Evolutionary conservation across 2,797 vertebrate species (phyloP), one percentile per base, ranked within the genome.

Genomic region (Otolemur crassicaudatus): DNA sequence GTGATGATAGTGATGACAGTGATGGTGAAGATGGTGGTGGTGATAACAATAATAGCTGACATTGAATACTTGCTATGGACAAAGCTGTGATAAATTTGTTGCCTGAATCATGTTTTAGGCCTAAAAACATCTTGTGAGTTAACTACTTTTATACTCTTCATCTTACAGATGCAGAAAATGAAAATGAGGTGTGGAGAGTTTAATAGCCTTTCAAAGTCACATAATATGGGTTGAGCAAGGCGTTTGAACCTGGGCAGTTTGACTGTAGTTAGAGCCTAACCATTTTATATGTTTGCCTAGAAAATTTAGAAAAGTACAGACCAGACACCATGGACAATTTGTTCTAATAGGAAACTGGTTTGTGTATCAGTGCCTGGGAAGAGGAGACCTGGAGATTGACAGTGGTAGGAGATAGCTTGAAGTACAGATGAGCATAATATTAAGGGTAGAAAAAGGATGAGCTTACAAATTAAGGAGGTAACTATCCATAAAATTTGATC

Each of bases 401-500:
- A 72, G 61, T 79, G 13, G 61, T 29, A 43, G 2, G 25, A 27
- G 67, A 46, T 37, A 43, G n/a, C 61, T 90, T 82, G 10, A 27
- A 34, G 29, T 75, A 65, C n/a, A 93, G 10, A 72, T 29, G 23
- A 73, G 37, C n/a, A 67, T 61, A 81, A 29, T 73, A 19, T 83
- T 84, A 82, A 73, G 37, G 67, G 34, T 29, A 75, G 27, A 58
- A 81, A 81, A 86, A 75, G 20, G 67, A 73, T 79, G 43, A 27
- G 37, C 27, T 77, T 88, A 37, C 29, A 94, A 82, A 85, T 83
- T 80, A 95, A 14, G n/a, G 23, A 40, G 43, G 61, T 80, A 90
- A 80, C 61, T 92, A 4, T 72, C 67, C 9, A 89, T 81, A 72
- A 94, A 87, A 89, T 93, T 37, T 94, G 56, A 84, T 73, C 46